phyloP scores from a whole-genome alignment of 2,888 invertebrate species.

The Microchrysa polita region DNA sequence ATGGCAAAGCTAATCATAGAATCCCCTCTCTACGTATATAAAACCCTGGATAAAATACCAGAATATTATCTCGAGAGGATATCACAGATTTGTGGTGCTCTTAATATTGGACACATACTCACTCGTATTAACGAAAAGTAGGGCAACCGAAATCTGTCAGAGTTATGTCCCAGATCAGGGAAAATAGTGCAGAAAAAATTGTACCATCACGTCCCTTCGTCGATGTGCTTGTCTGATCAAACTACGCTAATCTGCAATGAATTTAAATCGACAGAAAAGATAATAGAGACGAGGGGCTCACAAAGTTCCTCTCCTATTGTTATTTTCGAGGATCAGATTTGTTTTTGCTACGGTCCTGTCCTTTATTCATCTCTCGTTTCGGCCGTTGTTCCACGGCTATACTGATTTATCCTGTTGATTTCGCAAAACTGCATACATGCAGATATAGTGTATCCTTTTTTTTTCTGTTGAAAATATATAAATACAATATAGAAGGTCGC shows the following conservation, averaged over 20 bases:
- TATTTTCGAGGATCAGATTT: conserved; percentile 50
- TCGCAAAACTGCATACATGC: conserved; percentile 36
- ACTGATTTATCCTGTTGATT: conserved; percentile 39
- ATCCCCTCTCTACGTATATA: neutral
- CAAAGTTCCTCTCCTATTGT: conserved; percentile 42
- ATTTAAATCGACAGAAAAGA: conserved; percentile 48
- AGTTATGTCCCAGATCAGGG: neutral
- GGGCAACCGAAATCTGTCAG: neutral
- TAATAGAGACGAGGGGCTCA: conserved; percentile 30
- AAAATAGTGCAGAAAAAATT: neutral
- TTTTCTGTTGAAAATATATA: neutral
- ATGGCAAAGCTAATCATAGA: neutral
- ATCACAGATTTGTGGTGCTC: conserved; percentile 14
- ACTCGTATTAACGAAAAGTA: too few species aligned
- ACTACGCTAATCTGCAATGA: conserved; percentile 51
- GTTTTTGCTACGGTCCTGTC: conserved; percentile 46
- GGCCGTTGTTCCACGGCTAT: neutral
- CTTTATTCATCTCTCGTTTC: conserved; percentile 13
- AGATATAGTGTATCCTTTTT: conserved; percentile 35
- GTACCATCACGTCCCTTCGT: neutral
- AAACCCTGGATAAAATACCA: neutral
- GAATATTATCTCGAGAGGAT: conserved; percentile 2
- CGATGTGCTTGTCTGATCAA: conserved; percentile 51
- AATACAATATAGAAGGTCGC: too few species aligned
- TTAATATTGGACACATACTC: neutral